Evolutionary conservation across 2,797 vertebrate genomes (phyloP).

Genomic region (Agapornis canus): DNA sequence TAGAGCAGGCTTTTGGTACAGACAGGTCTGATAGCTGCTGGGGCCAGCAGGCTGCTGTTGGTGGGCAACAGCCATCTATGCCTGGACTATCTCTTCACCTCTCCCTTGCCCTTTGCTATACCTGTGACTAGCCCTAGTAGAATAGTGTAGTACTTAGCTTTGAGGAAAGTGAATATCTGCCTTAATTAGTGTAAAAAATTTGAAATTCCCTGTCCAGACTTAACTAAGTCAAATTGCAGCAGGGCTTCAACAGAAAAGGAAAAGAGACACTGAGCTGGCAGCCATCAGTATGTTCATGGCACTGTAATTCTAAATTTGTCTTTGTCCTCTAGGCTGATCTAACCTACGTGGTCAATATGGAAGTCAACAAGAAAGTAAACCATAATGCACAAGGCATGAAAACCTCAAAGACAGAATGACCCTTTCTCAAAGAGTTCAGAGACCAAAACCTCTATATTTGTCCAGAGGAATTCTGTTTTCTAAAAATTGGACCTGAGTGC

Average conservation of each 20-base stretch:
- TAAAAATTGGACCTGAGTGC: neutral
- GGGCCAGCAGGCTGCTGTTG: neutral
- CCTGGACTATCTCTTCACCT: neutral
- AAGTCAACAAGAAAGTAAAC: neutral
- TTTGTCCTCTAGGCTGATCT: neutral
- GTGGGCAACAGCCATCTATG: neutral
- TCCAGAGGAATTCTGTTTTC: neutral
- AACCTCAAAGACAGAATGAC: neutral
- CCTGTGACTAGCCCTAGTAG: neutral
- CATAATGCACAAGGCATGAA: neutral
- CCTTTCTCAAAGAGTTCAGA: neutral
- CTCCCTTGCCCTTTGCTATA: neutral
- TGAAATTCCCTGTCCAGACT: neutral
- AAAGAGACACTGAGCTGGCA: neutral
- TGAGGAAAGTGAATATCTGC: neutral
- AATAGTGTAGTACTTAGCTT: neutral
- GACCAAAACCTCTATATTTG: accelerated
- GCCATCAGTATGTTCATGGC: neutral
- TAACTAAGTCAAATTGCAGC: neutral
- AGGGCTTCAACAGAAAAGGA: neutral
- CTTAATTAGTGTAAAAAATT: neutral
- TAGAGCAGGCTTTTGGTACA: neutral
- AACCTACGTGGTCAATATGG: neutral
- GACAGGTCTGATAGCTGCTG: neutral
- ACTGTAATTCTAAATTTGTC: neutral